Conservation (phyloP, 2,888 invertebrate genomes). For the Drosophila pullipes region DNA sequence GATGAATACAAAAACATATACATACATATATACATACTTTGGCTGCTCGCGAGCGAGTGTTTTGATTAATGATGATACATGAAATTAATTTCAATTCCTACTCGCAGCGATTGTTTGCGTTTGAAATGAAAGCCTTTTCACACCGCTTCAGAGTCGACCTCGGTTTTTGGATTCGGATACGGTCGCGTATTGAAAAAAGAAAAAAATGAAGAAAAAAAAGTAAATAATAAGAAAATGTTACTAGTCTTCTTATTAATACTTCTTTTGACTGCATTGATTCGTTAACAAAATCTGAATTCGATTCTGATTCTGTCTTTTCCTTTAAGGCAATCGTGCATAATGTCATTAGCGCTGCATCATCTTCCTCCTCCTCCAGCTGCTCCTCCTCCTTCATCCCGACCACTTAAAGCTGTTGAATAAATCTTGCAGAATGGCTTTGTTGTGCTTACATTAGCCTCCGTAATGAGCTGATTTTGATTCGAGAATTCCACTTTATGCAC, state of each 20-base stretch:
- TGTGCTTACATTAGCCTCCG: constrained; percentile 83
- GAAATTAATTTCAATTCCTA: constrained; percentile 85
- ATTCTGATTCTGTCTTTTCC: constrained; percentile 38
- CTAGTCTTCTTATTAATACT: constrained; percentile 74
- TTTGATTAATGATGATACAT: constrained; percentile 85
- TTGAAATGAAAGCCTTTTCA: constrained; percentile 80
- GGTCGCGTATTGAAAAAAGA: background rate
- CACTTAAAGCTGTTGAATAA: constrained; percentile 73
- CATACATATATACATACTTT: constrained; percentile 34
- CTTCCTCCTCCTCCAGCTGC: constrained; percentile 25
- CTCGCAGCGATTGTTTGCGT: constrained; percentile 77
- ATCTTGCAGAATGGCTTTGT: constrained; percentile 79
- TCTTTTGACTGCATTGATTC: constrained; percentile 69
- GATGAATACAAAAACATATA: constrained; percentile 39
- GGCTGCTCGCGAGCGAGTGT: constrained; percentile 74
- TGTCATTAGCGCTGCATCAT: constrained; percentile 82
- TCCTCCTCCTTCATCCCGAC: constrained; percentile 2
- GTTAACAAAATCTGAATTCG: constrained; percentile 48
- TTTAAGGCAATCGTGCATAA: constrained; percentile 63
- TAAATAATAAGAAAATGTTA: constrained; percentile 46
- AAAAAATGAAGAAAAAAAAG: background rate
- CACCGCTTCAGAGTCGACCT: constrained; percentile 59
- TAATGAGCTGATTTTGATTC: constrained; percentile 79
- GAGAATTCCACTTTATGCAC: constrained; percentile 75
- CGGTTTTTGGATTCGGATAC: constrained; percentile 30